phyloP scores from a whole-genome alignment of 2,797 vertebrate genomes.

The Enteromius treurensis region DNA sequence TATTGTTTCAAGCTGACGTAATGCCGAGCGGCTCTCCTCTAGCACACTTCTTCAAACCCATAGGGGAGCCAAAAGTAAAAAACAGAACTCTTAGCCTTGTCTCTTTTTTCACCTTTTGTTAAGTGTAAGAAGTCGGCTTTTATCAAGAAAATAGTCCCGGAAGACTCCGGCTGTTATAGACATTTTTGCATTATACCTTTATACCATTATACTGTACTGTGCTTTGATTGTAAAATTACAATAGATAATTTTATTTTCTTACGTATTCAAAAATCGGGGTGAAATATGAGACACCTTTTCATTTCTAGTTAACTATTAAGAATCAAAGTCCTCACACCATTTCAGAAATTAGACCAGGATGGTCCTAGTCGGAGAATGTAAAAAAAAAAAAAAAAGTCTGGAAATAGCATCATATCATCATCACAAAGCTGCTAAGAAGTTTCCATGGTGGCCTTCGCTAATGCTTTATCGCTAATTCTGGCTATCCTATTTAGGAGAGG shows the following conservation, averaged over 20 bases:
- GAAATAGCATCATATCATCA: conserved; percentile 7
- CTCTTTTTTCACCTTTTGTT: conserved; percentile 20
- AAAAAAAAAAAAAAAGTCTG: not conserved
- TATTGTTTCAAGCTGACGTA: conserved; percentile 28
- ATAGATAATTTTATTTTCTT: not conserved
- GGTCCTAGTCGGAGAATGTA: not conserved
- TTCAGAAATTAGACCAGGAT: conserved; percentile 1
- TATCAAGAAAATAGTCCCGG: not conserved
- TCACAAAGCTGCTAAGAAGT: conserved; percentile 23
- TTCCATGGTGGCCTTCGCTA: conserved; percentile 33
- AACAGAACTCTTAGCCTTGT: conserved; percentile 20
- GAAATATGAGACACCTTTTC: not conserved
- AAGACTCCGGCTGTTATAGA: not conserved
- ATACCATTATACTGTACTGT: not conserved
- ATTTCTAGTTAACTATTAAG: not conserved
- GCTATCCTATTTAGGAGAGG: conserved; percentile 1
- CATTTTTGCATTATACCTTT: not conserved
- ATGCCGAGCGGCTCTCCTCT: not conserved
- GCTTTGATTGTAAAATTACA: not conserved
- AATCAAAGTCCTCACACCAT: not conserved
- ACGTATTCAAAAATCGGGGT: not conserved
- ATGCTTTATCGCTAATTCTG: conserved; percentile 18
- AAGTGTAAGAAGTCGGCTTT: not conserved
- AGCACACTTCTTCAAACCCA: conserved; percentile 10
- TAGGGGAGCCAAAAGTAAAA: conserved; percentile 10